phyloP scores from a whole-genome alignment of 2,888 invertebrate genomes.

The Euphydryas editha region DNA sequence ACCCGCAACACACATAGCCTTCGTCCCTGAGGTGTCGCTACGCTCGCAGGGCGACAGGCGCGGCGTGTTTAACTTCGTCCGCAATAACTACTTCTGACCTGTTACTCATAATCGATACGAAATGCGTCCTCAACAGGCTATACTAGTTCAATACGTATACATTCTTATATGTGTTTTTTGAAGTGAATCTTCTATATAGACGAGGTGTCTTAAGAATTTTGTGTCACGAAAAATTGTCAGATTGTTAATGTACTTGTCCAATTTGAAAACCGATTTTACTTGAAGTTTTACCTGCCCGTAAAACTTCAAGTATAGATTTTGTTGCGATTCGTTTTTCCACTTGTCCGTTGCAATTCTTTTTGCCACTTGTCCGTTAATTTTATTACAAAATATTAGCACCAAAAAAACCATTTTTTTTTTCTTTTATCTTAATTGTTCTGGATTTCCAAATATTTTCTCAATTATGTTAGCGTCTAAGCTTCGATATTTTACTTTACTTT shows the following conservation, averaged over 20 bases:
- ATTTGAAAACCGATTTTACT: no score
- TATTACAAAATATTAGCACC: no score
- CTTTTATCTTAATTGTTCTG: background rate
- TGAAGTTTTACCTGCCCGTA: no score
- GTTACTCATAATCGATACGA: conserved; percentile 30
- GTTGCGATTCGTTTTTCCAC: no score
- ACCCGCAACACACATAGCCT: background rate
- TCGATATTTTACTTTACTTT: background rate
- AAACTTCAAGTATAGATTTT: no score
- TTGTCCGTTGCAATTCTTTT: no score
- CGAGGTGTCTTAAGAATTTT: no score
- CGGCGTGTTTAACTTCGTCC: conserved; percentile 26
- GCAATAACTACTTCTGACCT: conserved; percentile 31
- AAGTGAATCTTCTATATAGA: no score
- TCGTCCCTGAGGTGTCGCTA: conserved; percentile 5
- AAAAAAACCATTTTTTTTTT: background rate
- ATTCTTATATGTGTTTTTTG: background rate
- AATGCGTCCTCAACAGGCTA: conserved; percentile 14
- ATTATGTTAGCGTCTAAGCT: background rate
- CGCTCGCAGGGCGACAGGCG: conserved; percentile 30
- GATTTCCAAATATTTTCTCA: background rate
- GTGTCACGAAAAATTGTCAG: no score
- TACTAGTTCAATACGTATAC: background rate
- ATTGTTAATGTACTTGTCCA: no score
- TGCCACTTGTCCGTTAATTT: background rate